These are phyloP conservation scores for Poeciliopsis infans DNA, from an alignment of 2,797 vertebrate genomes.

Conservation along the genomic window DNA sequence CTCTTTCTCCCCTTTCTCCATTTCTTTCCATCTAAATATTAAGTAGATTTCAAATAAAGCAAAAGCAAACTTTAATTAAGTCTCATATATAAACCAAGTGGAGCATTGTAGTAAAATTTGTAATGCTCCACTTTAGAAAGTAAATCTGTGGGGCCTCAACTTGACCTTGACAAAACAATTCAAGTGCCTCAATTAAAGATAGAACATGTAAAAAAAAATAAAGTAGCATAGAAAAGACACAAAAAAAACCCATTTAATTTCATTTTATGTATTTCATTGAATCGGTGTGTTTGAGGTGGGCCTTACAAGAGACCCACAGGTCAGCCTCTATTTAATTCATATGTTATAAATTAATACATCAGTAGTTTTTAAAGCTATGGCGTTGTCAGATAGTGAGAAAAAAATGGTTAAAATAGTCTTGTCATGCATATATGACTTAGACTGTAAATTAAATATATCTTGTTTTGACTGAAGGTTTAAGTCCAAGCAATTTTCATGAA, in stretches of 20 bases:
- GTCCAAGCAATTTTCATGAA: not conserved
- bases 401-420: not conserved
- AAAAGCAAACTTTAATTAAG: no score
- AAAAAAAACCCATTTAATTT: not conserved
- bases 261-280: not conserved
- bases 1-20: no score
- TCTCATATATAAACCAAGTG: no score
- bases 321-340: not conserved
- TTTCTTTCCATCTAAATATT: no score
- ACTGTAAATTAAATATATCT: not conserved
- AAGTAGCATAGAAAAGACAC: not conserved
- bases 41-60: no score
- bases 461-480: not conserved
- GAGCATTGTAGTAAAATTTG: no score
- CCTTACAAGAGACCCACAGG: not conserved
- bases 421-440: not conserved
- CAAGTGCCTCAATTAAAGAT: not conserved
- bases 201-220: not conserved
- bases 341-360: not conserved
- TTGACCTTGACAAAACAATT: no score
- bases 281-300: not conserved
- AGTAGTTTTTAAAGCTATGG: not conserved
- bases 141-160: not conserved
- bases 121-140: not conserved
- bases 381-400: not conserved